These are phyloP conservation scores for Prenolepis imparis DNA, from an alignment of 2,888 invertebrate genomes.

Conservation along the genomic window DNA sequence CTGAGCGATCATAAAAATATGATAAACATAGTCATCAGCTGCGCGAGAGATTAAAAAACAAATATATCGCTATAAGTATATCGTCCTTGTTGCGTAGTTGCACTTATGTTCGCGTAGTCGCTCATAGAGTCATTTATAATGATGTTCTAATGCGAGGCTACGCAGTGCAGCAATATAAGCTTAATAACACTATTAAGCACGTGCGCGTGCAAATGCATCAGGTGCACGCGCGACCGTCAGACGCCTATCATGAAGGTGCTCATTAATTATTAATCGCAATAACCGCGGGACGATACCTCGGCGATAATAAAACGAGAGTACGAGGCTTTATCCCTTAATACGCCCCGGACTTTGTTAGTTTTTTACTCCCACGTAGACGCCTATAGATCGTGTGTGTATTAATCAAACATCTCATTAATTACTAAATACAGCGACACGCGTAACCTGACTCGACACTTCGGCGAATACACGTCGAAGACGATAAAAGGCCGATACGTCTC, in stretches of 20 bases:
- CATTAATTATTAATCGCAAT: constrained; percentile 50
- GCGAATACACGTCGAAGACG: constrained; percentile 30
- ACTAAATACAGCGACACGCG: constrained; percentile 56
- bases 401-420: constrained; percentile 53
- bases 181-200: constrained; percentile 44
- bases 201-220: constrained; percentile 12
- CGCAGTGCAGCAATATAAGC: neutral
- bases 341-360: neutral
- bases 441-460: constrained; percentile 28
- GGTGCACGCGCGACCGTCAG: constrained; percentile 25
- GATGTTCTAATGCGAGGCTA: constrained; percentile 16
- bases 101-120: neutral
- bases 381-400: neutral
- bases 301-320: constrained; percentile 38
- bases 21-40: neutral
- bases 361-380: neutral
- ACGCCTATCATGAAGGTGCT: constrained; percentile 29
- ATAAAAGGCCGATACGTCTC: constrained; percentile 43
- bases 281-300: neutral
- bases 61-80: neutral
- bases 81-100: neutral
- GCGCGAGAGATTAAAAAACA: neutral
- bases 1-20: neutral
- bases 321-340: constrained; percentile 20
- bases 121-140: neutral